phyloP scores from a whole-genome alignment of 2,113 vertebrate species.

The Synchiropus splendidus region DNA sequence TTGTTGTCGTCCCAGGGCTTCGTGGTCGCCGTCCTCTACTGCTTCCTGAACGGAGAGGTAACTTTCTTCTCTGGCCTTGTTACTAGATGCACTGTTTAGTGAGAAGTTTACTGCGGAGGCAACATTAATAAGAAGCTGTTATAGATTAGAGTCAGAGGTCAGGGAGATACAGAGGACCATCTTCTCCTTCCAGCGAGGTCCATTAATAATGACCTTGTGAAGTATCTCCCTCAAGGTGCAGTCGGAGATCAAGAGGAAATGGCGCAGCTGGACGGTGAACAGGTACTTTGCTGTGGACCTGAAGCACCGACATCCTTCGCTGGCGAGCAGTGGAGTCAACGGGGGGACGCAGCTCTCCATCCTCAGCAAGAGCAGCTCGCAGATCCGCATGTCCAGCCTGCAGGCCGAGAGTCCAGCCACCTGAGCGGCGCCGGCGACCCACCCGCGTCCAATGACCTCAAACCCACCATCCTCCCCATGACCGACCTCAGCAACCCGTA shows the following conservation, averaged over 20 bases:
- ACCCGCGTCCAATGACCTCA: neutral
- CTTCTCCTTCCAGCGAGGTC: slow-evolving; percentile 60
- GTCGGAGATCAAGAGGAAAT: slow-evolving; percentile 99
- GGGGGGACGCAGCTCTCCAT: slow-evolving; percentile 96
- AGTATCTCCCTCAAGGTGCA: slow-evolving; percentile 94
- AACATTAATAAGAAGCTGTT: too few species aligned
- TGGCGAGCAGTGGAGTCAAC: slow-evolving; percentile 96
- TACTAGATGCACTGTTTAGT: neutral
- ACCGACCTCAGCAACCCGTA: slow-evolving; percentile 39
- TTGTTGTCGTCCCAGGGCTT: slow-evolving; percentile 73
- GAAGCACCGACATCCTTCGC: slow-evolving; percentile 94
- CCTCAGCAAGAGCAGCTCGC: slow-evolving; percentile 98
- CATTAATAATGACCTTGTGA: slow-evolving; percentile 80
- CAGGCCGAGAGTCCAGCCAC: slow-evolving; percentile 86
- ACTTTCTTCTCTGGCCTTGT: slow-evolving; percentile 30
- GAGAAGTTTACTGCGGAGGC: neutral
- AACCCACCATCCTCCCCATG: slow-evolving; percentile 37
- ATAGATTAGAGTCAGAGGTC: neutral
- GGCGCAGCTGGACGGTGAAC: slow-evolving; percentile 99
- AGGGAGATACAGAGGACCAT: slow-evolving; percentile 16
- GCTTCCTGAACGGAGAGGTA: slow-evolving; percentile 95
- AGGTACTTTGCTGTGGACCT: slow-evolving; percentile 98
- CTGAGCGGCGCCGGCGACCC: slow-evolving; percentile 57
- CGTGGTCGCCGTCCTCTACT: slow-evolving; percentile 94
- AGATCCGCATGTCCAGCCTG: slow-evolving; percentile 94